Conservation (phyloP, 2,113 vertebrate species). For the Indicator maculatus region DNA sequence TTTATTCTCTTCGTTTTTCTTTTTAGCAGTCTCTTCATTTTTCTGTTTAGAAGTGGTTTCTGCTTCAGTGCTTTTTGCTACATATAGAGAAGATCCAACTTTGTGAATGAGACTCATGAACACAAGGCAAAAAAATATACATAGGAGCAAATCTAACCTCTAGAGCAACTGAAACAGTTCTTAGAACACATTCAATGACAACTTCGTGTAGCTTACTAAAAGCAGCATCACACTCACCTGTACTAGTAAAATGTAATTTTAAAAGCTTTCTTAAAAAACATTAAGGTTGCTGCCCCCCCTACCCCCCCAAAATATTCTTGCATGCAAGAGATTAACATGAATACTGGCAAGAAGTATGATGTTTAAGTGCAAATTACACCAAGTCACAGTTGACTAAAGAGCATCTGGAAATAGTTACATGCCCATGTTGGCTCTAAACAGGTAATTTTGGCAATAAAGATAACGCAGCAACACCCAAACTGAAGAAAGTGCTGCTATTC, state of each 20-base stretch:
- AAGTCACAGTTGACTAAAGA: background rate
- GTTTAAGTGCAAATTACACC: background rate
- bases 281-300: background rate
- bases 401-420: background rate
- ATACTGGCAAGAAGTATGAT: background rate
- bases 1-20: slow-evolving; percentile 67
- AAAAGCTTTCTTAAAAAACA: background rate
- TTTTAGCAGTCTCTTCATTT: slow-evolving; percentile 48
- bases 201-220: background rate
- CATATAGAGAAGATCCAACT: background rate
- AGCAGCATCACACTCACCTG: background rate
- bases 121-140: background rate
- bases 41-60: slow-evolving; percentile 28
- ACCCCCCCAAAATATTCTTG: background rate
- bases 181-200: background rate
- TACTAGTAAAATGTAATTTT: background rate
- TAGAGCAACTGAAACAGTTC: background rate
- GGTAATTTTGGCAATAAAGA: background rate
- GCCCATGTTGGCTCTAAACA: accelerated
- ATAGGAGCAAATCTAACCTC: background rate
- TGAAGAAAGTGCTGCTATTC: background rate
- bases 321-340: background rate
- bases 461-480: background rate
- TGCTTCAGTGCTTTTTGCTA: slow-evolving; percentile 67
- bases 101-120: background rate